Evolutionary conservation across 2,113 vertebrate species (phyloP).

Genomic region (Phoenicopterus ruber): DNA sequence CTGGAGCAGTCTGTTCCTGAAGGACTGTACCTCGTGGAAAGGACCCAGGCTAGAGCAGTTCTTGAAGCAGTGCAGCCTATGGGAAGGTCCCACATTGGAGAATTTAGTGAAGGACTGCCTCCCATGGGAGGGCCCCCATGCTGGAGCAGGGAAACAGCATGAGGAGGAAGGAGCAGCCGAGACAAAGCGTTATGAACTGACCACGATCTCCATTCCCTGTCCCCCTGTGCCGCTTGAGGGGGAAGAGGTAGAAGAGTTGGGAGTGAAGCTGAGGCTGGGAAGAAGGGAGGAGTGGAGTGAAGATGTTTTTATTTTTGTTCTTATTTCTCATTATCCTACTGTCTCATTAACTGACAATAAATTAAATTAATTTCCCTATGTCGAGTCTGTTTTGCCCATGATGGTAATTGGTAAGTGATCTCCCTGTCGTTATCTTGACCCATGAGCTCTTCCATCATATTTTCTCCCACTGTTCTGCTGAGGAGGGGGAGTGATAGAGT

Average conservation of each 20-base stretch:
- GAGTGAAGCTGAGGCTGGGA: no score
- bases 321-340: no score
- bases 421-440: background rate
- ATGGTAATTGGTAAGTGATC: no score
- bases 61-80: background rate
- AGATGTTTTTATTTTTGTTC: no score
- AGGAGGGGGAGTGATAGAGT: background rate
- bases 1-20: background rate
- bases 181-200: background rate
- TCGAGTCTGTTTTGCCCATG: no score
- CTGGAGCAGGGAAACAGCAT: background rate
- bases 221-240: background rate
- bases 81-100: background rate
- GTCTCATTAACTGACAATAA: no score
- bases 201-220: background rate
- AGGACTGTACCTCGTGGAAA: background rate
- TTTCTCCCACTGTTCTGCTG: background rate
- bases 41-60: background rate
- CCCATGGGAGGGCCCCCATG: background rate
- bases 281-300: no score
- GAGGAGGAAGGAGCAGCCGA: background rate
- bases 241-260: background rate
- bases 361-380: no score
- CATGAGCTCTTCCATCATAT: background rate
- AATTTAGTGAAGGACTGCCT: background rate